Evolutionary conservation across 2,888 invertebrate species (phyloP).

Genomic region (Cataglyphis altisquamis): DNA sequence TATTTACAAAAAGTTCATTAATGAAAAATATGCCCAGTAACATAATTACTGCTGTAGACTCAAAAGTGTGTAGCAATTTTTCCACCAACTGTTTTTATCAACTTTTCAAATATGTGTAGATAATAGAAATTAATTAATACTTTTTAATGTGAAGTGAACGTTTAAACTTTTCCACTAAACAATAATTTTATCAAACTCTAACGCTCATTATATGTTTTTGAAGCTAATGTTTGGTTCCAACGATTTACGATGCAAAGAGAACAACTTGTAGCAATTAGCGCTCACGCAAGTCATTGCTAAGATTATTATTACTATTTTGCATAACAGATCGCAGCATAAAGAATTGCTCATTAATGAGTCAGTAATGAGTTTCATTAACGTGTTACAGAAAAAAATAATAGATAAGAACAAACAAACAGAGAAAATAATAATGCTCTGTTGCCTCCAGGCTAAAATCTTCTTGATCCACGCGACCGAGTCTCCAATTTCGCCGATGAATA

Average conservation of each 20-base stretch:
- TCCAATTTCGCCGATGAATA: conserved; percentile 26
- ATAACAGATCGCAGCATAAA: not conserved
- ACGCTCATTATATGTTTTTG: not conserved
- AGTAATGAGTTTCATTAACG: not conserved
- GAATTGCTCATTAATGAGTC: not conserved
- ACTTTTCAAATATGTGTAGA: not conserved
- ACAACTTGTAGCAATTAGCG: not conserved
- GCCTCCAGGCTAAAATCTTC: not conserved
- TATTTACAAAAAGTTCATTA: not conserved
- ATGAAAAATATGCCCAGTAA: not conserved
- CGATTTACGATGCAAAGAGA: conserved; percentile 9
- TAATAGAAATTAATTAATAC: not conserved
- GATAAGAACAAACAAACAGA: not conserved
- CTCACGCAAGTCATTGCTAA: not conserved
- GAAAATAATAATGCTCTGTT: not conserved
- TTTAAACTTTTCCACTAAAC: not conserved
- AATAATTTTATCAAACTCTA: not conserved
- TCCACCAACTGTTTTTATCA: not conserved
- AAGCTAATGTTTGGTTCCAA: not conserved
- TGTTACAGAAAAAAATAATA: conserved; percentile 7
- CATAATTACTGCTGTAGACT: not conserved
- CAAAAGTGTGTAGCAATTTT: not conserved
- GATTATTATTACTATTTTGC: not conserved
- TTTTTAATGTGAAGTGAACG: not conserved
- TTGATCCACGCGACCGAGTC: not conserved